Conservation (phyloP, 2,113 vertebrate genomes). For the Bujurquina vittata region DNA sequence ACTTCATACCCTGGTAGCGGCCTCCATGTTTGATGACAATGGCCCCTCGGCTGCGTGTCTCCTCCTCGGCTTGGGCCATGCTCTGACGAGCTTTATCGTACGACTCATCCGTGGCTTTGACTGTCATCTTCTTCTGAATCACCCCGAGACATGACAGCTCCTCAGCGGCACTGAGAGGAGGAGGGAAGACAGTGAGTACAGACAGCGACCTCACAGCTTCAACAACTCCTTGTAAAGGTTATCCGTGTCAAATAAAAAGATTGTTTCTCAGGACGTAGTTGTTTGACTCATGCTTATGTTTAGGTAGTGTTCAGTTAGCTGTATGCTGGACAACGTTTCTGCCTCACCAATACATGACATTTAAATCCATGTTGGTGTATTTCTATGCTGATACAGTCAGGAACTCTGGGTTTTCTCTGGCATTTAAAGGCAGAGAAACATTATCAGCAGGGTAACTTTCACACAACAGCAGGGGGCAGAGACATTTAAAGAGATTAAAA, state of each 20-base stretch:
- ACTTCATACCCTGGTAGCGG: constrained; percentile 83
- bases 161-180: constrained; percentile 77
- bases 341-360: constrained; percentile 1
- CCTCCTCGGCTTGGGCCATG: constrained; percentile 92
- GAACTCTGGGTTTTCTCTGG: neutral
- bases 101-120: constrained; percentile 92
- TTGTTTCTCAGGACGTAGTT: neutral
- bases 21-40: constrained; percentile 91
- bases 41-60: constrained; percentile 88
- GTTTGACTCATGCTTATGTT: neutral
- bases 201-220: constrained; percentile 10
- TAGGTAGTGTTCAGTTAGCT: neutral
- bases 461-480: constrained; percentile 1
- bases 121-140: constrained; percentile 94
- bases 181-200: neutral
- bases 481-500: constrained; percentile 25
- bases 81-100: constrained; percentile 93
- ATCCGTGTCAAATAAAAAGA: neutral
- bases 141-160: constrained; percentile 90
- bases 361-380: neutral
- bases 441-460: constrained; percentile 31
- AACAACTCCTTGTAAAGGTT: neutral
- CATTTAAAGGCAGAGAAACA: constrained; percentile 21
- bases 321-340: neutral
- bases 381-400: neutral